phyloP scores from a whole-genome alignment of 2,113 vertebrate species.

The Rhinolophus ferrumequinum region DNA sequence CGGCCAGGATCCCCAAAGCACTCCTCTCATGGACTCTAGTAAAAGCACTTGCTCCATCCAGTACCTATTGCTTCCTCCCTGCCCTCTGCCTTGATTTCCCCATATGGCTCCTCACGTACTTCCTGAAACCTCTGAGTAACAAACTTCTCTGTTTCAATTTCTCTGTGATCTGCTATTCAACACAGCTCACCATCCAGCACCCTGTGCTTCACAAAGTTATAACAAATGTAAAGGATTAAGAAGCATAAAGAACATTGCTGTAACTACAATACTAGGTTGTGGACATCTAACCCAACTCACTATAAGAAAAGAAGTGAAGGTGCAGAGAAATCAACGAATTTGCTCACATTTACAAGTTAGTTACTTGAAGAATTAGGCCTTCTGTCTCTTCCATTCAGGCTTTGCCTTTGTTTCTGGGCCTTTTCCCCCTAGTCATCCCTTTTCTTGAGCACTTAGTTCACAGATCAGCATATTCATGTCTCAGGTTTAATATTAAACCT shows the following conservation, averaged over 20 bases:
- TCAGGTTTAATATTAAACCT: not conserved
- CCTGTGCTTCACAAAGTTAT: not conserved
- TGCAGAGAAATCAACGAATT: not conserved
- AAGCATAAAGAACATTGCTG: not conserved
- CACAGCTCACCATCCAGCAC: not conserved
- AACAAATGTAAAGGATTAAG: not conserved
- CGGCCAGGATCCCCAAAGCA: not conserved
- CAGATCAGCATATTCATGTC: not conserved
- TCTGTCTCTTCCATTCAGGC: not conserved
- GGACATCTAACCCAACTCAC: not conserved
- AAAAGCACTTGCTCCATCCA: not conserved
- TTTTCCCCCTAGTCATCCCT: not conserved
- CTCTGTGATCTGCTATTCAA: not conserved
- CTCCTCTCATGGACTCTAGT: too few relatives aligned
- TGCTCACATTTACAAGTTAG: not conserved
- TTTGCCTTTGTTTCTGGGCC: not conserved
- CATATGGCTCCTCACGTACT: rapidly evolving
- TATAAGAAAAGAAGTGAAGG: not conserved
- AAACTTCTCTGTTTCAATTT: not conserved
- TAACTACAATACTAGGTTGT: not conserved
- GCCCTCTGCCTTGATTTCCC: not conserved
- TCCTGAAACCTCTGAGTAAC: not conserved
- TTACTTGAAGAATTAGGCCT: not conserved
- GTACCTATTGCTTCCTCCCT: not conserved
- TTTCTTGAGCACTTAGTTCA: not conserved